Conservation (phyloP, 2,113 vertebrate genomes). For the Rhipidura dahli region DNA sequence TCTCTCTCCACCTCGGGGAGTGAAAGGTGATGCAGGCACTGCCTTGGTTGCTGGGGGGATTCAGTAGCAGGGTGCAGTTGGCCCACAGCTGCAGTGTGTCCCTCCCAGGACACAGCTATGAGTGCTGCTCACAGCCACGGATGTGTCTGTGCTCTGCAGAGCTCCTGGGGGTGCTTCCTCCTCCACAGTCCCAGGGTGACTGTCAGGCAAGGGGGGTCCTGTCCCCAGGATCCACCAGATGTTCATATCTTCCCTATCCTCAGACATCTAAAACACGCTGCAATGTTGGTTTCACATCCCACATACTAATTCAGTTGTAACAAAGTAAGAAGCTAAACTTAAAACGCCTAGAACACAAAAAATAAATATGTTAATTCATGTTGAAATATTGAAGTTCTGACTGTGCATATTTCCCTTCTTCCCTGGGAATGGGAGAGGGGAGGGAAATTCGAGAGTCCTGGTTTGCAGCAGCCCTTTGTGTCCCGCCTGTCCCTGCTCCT, state of each 20-base stretch:
- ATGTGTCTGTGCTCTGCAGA: background rate
- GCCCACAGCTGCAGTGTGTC: background rate
- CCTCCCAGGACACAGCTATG: fast-evolving
- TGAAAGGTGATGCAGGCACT: background rate
- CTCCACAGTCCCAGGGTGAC: background rate
- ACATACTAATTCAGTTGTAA: background rate
- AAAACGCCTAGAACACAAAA: background rate
- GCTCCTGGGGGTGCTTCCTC: fast-evolving
- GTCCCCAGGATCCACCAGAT: no score
- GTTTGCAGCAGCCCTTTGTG: background rate
- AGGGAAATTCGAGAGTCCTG: fast-evolving
- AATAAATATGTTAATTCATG: fast-evolving
- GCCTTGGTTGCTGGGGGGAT: no score
- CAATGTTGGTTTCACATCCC: background rate
- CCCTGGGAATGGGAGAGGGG: background rate
- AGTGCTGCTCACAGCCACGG: background rate
- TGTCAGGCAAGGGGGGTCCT: fast-evolving
- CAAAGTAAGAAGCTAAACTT: background rate
- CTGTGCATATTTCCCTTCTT: background rate
- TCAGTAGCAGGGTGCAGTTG: background rate
- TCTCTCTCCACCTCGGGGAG: background rate
- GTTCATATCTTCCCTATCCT: fast-evolving
- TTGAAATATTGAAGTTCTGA: background rate
- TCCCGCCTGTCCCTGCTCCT: background rate
- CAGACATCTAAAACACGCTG: fast-evolving